Conservation (phyloP, 1,140 invertebrate genomes). For the Atta texana region DNA sequence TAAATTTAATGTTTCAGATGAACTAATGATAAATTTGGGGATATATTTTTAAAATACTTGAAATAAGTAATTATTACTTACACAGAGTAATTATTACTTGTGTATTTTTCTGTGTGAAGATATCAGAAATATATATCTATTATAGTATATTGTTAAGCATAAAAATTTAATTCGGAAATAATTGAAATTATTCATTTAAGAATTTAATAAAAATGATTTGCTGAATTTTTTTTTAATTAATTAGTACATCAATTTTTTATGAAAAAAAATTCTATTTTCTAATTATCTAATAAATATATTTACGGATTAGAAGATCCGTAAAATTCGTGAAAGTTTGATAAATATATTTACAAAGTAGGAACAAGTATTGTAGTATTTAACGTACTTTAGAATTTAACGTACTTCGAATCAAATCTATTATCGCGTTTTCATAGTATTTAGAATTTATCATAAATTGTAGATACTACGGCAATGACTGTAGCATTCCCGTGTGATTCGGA, state of each 20-base stretch:
- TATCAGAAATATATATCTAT: neutral
- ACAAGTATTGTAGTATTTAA: neutral
- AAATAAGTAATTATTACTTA: no score
- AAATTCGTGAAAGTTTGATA: neutral
- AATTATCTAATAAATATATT: neutral
- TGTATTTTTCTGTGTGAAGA: no score
- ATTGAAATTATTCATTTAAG: neutral
- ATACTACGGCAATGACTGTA: constrained; percentile 42
- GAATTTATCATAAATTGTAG: constrained; percentile 33
- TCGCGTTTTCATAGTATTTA: constrained; percentile 1
- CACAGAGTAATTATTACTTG: no score
- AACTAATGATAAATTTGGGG: no score
- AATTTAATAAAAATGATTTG: neutral
- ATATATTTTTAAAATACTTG: no score
- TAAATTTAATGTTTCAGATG: no score
- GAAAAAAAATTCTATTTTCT: neutral
- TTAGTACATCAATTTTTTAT: neutral
- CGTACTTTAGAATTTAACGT: neutral
- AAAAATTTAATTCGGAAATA: neutral
- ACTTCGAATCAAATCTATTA: neutral
- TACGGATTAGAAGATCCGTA: neutral
- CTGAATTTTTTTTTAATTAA: neutral
- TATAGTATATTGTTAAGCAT: neutral
- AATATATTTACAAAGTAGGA: neutral
- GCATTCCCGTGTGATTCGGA: constrained; percentile 34